Base-by-base conservation (phyloP, 2,797 vertebrate species). In the Gila robusta region DNA sequence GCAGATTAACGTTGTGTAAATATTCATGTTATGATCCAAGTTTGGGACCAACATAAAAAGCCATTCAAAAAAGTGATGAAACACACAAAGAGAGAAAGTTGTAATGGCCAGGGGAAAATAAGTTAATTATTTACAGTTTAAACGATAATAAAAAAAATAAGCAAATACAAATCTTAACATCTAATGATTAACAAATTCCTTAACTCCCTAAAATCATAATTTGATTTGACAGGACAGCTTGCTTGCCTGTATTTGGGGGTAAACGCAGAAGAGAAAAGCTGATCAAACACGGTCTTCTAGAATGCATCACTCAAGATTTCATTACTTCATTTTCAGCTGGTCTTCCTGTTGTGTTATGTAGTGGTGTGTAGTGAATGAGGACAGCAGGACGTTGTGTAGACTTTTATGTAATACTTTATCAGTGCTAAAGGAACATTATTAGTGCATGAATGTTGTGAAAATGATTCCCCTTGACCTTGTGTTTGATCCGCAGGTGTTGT, bases 401-500 rank as follows among this genome's bases (percentile, higher is more conserved):
- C 17, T 0, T 2, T 21, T 47, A 4, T 56, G 3, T 6, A 59
- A n/a, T 23, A 10, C 21, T 64, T 28, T 2, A 66, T 12, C 62
- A 66, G 62, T 2, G n/a, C 62, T 66, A 32, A 6, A 32, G 62
- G 26, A 66, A 7, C 19, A 19, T 23, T 64, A 64, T 64, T 69
- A 32, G 16, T 37, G 32, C 16, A 2, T 67, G 3, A 21, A 9
- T 69, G 35, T 3, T 5, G 6, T 64, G 4, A 67, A 1, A 35
- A 35, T 19, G 8, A 28, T 56, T 12, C 16, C 11, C 11, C 39
- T 2, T 77, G 54, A 8, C 14, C 37, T 52, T 72, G 2, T 69
- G 28, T 69, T 1, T 56, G 32, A 73, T 7, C 66, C 26, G 72
- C 73, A 97, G 98, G 94, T 99, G 98, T 91, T 97, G 98, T 16